Evolutionary conservation across 2,113 vertebrate species (phyloP), one percentile per base, ranked within the genome.

Genomic region (Puffinus mauretanicus): DNA sequence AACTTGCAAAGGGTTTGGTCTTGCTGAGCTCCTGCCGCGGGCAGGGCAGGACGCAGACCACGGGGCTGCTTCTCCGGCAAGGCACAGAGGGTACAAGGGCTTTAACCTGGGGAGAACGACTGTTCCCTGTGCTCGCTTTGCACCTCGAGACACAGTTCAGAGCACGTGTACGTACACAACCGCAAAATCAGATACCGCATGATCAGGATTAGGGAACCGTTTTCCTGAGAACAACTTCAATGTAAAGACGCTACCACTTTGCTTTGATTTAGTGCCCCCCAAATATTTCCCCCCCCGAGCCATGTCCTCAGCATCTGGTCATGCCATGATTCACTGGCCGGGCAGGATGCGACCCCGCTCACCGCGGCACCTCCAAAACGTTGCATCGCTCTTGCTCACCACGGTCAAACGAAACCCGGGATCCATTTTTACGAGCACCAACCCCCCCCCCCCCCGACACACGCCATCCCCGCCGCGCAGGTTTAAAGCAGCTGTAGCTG

Each of bases 331-430:
- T 5, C 70, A 30, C 26, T 4, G 14, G n/a, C 21, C 1, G 0
- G 22, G 80, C 22, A 16, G 44, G 75, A 47, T 4, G 9, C 7
- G 24, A 14, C 36, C 30, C 66, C 7, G 42, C 84, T 62, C 58
- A 1, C 26, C 3, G 4, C 1, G 4, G 17, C 66, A 20, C 26
- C 25, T 8, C 80, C 1, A 5, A 29, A 52, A 4, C 2, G 8
- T 7, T 5, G 1, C 69, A 7, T 22, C 2, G 0, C 40, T 70
- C 64, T 30, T 9, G 40, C 38, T 76, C 51, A 17, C 46, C 77
- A 4, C 0, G 2, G 58, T 12, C 72, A 24, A 62, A 55, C 0
- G 3, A 18, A 52, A 16, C 9, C 7, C 14, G 0, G 60, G 58
- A 30, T 52, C n/a, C 47, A 36, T 36, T 57, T 36, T 51, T 3